Conservation (phyloP, 2,113 vertebrate genomes). For the Xenopus borealis region DNA sequence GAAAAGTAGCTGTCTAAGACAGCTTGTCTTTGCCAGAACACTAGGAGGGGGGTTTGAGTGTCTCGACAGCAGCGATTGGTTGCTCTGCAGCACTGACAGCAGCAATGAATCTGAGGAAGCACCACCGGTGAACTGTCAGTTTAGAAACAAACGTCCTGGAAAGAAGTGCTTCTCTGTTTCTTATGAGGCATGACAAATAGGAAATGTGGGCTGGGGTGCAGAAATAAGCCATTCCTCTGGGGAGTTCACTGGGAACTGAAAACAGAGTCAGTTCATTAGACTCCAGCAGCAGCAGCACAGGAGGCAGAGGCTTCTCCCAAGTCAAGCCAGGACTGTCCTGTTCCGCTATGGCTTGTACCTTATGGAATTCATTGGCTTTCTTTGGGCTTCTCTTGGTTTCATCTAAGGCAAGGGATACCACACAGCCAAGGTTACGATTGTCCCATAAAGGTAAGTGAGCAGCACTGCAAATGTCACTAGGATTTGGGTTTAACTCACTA, state of each 20-base stretch:
- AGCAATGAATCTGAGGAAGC: too few relatives aligned
- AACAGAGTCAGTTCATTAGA: slow-evolving; percentile 48
- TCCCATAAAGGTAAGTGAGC: slow-evolving; percentile 77
- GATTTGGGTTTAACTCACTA: not conserved
- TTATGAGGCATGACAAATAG: slow-evolving; percentile 58
- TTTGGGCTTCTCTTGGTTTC: slow-evolving; percentile 52
- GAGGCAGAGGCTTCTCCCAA: too few relatives aligned
- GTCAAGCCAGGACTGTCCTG: slow-evolving; percentile 17
- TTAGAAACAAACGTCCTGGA: slow-evolving; percentile 59
- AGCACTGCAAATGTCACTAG: too few relatives aligned
- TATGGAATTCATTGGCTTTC: slow-evolving; percentile 53
- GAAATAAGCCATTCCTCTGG: slow-evolving; percentile 46
- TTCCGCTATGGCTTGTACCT: slow-evolving; percentile 46
- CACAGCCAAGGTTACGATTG: slow-evolving; percentile 73
- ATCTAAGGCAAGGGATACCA: slow-evolving; percentile 54
- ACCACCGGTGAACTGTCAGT: slow-evolving; percentile 12
- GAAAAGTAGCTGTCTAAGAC: too few relatives aligned
- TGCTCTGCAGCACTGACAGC: slow-evolving; percentile 7
- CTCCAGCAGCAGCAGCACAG: slow-evolving; percentile 48
- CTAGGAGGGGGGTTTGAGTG: slow-evolving; percentile 54
- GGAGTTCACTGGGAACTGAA: slow-evolving; percentile 50
- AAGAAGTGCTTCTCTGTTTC: slow-evolving; percentile 55
- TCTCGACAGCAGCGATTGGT: slow-evolving; percentile 55
- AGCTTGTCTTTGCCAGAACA: slow-evolving; percentile 61
- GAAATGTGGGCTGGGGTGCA: slow-evolving; percentile 55